Percentiles rank a stretch among this genome's conserved stretches.
phyloP scores from a whole-genome alignment of 2,888 invertebrate species.

The Cerceris rybyensis region DNA sequence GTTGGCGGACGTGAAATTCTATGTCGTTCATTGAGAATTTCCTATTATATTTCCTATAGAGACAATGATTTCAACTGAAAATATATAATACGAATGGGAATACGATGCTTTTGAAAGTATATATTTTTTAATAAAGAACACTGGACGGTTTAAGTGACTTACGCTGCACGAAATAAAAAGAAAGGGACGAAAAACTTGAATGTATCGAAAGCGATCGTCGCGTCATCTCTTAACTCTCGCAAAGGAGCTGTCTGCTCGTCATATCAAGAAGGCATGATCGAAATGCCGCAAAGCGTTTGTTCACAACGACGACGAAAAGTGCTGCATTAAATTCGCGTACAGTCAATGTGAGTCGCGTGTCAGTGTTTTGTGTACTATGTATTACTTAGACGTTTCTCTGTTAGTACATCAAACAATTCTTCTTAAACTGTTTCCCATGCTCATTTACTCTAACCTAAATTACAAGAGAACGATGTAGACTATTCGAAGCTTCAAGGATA shows the following conservation, averaged over 20 bases:
- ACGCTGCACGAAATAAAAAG: neutral
- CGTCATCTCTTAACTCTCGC: slow-evolving; percentile 28
- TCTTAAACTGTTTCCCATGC: slow-evolving; percentile 44
- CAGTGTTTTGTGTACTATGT: slow-evolving; percentile 70
- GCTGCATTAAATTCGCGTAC: slow-evolving; percentile 41
- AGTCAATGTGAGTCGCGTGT: slow-evolving; percentile 60
- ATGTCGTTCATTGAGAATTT: neutral
- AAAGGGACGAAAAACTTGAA: neutral
- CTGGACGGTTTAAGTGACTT: no score
- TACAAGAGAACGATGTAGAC: neutral
- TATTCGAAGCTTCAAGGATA: neutral
- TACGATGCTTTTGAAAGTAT: neutral
- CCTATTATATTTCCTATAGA: neutral
- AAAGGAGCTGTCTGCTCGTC: slow-evolving; percentile 21
- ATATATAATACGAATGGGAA: neutral
- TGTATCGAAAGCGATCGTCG: slow-evolving; percentile 4
- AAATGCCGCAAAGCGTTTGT: slow-evolving; percentile 38
- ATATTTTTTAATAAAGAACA: neutral
- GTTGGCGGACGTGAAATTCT: neutral
- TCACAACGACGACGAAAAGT: slow-evolving; percentile 20
- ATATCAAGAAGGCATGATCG: slow-evolving; percentile 31
- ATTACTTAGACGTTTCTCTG: slow-evolving; percentile 79
- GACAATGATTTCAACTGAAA: neutral
- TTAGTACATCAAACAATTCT: slow-evolving; percentile 73
- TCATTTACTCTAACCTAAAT: slow-evolving; percentile 38